Evolutionary conservation across 1,140 invertebrate genomes (phyloP).

Genomic region (Phthorimaea operculella): DNA sequence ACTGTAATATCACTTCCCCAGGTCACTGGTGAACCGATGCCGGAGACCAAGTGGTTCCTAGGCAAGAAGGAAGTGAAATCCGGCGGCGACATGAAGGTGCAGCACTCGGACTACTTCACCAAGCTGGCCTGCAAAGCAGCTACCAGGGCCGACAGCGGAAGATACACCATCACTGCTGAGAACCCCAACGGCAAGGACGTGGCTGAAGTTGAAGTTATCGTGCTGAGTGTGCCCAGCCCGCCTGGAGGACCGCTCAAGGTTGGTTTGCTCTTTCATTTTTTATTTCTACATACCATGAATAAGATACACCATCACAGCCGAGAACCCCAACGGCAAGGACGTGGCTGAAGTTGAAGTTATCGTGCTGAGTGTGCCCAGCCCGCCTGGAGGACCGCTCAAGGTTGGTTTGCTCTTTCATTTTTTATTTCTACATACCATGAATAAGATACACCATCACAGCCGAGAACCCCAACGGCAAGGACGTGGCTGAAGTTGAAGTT

Average conservation of each 20-base stretch:
- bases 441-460: constrained; percentile 86
- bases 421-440: constrained; percentile 10
- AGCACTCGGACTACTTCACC: constrained; percentile 89
- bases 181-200: constrained; percentile 94
- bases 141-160: constrained; percentile 88
- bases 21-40: constrained; percentile 89
- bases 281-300: no score
- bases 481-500: constrained; percentile 91
- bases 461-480: constrained; percentile 93
- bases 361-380: constrained; percentile 88
- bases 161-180: constrained; percentile 91
- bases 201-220: constrained; percentile 91
- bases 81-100: constrained; percentile 78
- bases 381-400: constrained; percentile 93
- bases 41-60: constrained; percentile 89
- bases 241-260: constrained; percentile 93
- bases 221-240: constrained; percentile 89
- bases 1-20: constrained; percentile 13
- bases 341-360: constrained; percentile 92
- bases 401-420: constrained; percentile 35
- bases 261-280: constrained; percentile 8
- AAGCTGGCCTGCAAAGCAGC: constrained; percentile 88
- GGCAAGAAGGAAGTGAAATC: constrained; percentile 78
- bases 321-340: constrained; percentile 94
- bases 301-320: constrained; percentile 91